Conservation (phyloP, 2,797 vertebrate species). For the Centropyge bicolor region DNA sequence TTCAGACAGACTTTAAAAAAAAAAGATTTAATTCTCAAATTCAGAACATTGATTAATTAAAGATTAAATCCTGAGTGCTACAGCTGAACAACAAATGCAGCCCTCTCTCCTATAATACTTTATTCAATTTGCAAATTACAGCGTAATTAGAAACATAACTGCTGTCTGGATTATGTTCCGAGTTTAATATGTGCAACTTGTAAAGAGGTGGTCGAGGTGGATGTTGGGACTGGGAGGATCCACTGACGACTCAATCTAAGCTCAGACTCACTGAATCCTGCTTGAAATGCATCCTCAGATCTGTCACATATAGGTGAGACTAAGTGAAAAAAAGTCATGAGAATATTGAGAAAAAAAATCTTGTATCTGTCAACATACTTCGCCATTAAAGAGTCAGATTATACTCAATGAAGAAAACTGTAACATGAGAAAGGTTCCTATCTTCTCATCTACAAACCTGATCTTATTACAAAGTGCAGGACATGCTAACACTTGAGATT, state of each 20-base stretch:
- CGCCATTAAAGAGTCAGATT: not conserved
- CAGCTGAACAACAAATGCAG: not conserved
- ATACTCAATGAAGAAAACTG: not conserved
- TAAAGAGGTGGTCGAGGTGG: too few relatives aligned
- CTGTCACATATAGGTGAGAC: conserved; percentile 14
- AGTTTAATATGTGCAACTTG: too few relatives aligned
- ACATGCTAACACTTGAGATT: too few relatives aligned
- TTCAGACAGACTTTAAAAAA: not conserved
- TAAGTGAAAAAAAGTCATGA: not conserved
- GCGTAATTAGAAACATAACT: not conserved
- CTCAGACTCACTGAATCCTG: not conserved
- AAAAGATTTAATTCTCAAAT: too few relatives aligned
- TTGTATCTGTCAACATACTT: not conserved
- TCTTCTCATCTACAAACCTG: too few relatives aligned
- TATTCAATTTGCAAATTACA: not conserved
- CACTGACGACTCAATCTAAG: conserved; percentile 2
- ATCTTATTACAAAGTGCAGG: too few relatives aligned
- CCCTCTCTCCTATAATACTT: not conserved
- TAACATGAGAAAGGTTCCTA: not conserved
- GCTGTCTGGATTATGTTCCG: not conserved
- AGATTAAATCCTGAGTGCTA: not conserved
- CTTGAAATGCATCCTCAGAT: not conserved
- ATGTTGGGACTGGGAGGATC: not conserved
- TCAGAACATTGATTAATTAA: too few relatives aligned
- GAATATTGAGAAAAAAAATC: not conserved